Base-by-base conservation (phyloP, 2,113 vertebrate genomes). In the Dromaius novaehollandiae region DNA sequence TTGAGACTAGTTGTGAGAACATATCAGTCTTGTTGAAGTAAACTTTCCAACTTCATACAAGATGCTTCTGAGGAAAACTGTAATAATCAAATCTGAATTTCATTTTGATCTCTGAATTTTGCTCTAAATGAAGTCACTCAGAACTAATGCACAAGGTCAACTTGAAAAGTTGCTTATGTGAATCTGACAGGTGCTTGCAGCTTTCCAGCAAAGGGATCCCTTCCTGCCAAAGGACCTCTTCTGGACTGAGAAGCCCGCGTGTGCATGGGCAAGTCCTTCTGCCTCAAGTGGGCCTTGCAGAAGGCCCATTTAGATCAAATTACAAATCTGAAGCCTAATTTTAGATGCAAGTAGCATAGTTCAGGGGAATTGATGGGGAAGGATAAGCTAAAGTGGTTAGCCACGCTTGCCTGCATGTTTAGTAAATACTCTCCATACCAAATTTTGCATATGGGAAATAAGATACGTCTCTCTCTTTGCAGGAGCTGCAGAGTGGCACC, bases 401-500 rank as follows among this genome's bases (percentile, higher is more conserved):
- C 36, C 3, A 6, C 63, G 82, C 76, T 91, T 40, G 70, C 8
- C 75, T 85, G 40, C 6, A 2, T 20, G 50, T 66, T 86, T 2
- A 7, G 25, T 55, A 65, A 55, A 30, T 65, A 3, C 46, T 56
- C n/a, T 53, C 28, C 56, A 20, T 34, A 10, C 30, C 19, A 30
- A 60, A 0, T 53, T 9, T 42, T 89, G 76, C 70, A 30, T 40
- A 13, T 2, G 1, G 26, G n/a, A 36, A 83, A 53, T 95, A 86
- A 95, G 82, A 66, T 61, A 6, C 5, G 51, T 3, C 30, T 22
- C 18, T 95, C 46, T 89, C 94, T 88, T 96, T 79, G 17, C 96
- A 99, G 99, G 99, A 99, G 99, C 81, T 99, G 99, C 97, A 98
- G 99, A 30, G 97, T 99, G 97, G 99, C 99, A 68, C 99, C 99